A percentile compares a stretch with the other conserved stretches of the same genome.
phyloP scores from a whole-genome alignment of 2,888 invertebrate genomes.

The Hirtodrosophila duncani region DNA sequence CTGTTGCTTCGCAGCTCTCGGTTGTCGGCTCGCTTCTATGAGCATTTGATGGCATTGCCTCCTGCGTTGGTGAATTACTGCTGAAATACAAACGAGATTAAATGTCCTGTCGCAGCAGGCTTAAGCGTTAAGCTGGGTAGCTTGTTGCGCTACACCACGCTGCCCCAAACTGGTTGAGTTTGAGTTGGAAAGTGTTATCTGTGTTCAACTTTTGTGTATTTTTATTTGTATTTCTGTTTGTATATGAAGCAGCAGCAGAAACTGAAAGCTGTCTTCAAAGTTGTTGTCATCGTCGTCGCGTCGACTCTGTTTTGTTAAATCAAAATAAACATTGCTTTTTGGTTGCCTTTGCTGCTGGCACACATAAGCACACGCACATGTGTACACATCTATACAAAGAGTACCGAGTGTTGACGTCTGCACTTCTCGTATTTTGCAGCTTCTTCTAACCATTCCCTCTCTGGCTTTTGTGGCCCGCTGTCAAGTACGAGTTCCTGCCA shows the following conservation, averaged over 20 bases:
- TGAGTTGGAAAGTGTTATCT: slow-evolving; percentile 1
- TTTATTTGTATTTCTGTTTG: slow-evolving; percentile 29
- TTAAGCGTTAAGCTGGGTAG: slow-evolving; percentile 57
- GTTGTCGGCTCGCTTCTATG: slow-evolving; percentile 33
- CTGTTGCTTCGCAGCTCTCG: slow-evolving; percentile 44
- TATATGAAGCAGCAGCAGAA: too few relatives aligned
- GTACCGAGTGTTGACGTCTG: slow-evolving; percentile 58
- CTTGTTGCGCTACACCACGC: slow-evolving; percentile 41
- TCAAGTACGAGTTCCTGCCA: slow-evolving; percentile 38
- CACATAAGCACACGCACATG: slow-evolving; percentile 14
- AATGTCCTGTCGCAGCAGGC: slow-evolving; percentile 72
- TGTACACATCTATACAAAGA: slow-evolving; percentile 8
- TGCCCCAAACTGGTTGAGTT: slow-evolving; percentile 2
- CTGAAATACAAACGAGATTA: slow-evolving; percentile 70
- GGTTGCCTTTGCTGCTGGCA: slow-evolving; percentile 52
- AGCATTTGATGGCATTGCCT: too few relatives aligned
- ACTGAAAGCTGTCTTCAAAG: neutral
- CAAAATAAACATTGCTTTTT: slow-evolving; percentile 67
- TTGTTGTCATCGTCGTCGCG: slow-evolving; percentile 11
- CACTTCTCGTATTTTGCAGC: slow-evolving; percentile 32
- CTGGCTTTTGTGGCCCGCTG: slow-evolving; percentile 62
- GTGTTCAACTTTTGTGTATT: slow-evolving; percentile 13
- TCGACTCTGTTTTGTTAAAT: slow-evolving; percentile 50
- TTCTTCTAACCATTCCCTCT: neutral
- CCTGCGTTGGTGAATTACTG: too few relatives aligned